Evolutionary conservation across 2,113 vertebrate species (phyloP).

Genomic region (Dendropsophus ebraccatus): DNA sequence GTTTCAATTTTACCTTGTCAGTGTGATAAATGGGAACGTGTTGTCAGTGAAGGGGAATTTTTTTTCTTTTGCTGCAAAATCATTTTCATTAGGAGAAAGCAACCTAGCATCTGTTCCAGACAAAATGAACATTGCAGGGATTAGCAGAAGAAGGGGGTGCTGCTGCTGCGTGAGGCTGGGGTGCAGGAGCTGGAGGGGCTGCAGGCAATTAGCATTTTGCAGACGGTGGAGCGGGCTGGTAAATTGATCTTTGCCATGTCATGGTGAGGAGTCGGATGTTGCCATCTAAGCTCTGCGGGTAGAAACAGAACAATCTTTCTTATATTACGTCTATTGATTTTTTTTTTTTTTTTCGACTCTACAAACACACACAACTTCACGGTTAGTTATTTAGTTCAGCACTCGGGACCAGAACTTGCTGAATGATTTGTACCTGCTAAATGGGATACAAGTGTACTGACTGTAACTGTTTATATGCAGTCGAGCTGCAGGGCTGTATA

Average conservation of each 20-base stretch:
- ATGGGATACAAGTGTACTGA: neutral
- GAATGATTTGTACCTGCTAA: slow-evolving; percentile 2
- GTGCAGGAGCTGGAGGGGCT: neutral
- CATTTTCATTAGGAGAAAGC: slow-evolving; percentile 48
- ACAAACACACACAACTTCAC: slow-evolving; percentile 25
- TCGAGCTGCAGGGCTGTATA: neutral
- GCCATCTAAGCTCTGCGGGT: slow-evolving; percentile 30
- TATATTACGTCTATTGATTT: slow-evolving; percentile 43
- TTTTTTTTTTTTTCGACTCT: neutral
- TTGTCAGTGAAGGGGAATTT: slow-evolving; percentile 50
- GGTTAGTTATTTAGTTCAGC: slow-evolving; percentile 19
- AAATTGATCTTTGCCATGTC: slow-evolving; percentile 38
- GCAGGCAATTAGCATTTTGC: neutral
- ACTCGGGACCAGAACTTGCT: neutral
- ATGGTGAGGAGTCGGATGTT: slow-evolving; percentile 28
- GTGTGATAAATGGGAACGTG: slow-evolving; percentile 49
- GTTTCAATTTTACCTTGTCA: slow-evolving; percentile 59
- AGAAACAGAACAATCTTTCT: slow-evolving; percentile 48
- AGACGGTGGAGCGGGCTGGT: neutral
- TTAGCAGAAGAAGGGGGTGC: neutral
- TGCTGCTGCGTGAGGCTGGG: neutral
- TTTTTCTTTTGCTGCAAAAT: slow-evolving; percentile 56
- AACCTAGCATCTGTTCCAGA: slow-evolving; percentile 28
- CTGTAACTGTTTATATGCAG: neutral
- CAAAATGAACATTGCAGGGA: neutral